phyloP scores from a whole-genome alignment of 2,113 vertebrate genomes.

The Vicugna pacos region DNA sequence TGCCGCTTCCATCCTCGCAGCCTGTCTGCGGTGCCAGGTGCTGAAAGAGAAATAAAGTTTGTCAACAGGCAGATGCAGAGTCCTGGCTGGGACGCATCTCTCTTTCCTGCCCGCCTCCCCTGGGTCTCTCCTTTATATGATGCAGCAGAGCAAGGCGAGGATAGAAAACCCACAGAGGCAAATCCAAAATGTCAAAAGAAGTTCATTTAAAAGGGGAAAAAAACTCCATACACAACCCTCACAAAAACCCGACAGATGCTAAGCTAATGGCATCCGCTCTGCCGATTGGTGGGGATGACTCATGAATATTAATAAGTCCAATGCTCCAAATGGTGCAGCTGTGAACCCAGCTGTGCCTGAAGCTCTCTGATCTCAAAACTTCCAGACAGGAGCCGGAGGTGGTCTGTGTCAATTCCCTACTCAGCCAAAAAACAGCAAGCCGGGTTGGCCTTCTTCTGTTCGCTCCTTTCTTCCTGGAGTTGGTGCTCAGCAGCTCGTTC shows the following conservation, averaged over 20 bases:
- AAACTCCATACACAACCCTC: conserved; percentile 75
- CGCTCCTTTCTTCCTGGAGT: conserved; percentile 52
- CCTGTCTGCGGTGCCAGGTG: conserved; percentile 80
- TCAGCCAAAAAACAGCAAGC: conserved; percentile 80
- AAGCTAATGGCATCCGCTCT: conserved; percentile 72
- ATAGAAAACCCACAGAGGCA: conserved; percentile 76
- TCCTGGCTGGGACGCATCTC: conserved; percentile 67
- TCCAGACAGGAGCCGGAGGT: conserved; percentile 83
- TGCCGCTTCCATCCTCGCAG: conserved; percentile 60
- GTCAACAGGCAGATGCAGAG: conserved; percentile 80
- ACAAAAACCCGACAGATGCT: conserved; percentile 87
- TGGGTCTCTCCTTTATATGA: conserved; percentile 62
- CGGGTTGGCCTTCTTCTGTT: conserved; percentile 70
- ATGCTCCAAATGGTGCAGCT: conserved; percentile 88
- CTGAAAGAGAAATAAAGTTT: conserved; percentile 81
- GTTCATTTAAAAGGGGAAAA: conserved; percentile 82
- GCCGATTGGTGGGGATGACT: conserved; percentile 85
- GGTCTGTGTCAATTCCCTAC: conserved; percentile 84
- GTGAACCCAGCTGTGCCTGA: conserved; percentile 88
- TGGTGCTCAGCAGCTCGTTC: conserved; percentile 66
- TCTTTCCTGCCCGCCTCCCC: conserved; percentile 64
- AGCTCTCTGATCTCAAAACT: conserved; percentile 80
- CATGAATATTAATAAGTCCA: conserved; percentile 85
- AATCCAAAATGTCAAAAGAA: conserved; percentile 87
- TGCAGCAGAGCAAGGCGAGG: conserved; percentile 60